Evolutionary conservation across 2,113 vertebrate genomes (phyloP), one percentile per base, ranked within the genome.

Genomic region (Cathartes aura): DNA sequence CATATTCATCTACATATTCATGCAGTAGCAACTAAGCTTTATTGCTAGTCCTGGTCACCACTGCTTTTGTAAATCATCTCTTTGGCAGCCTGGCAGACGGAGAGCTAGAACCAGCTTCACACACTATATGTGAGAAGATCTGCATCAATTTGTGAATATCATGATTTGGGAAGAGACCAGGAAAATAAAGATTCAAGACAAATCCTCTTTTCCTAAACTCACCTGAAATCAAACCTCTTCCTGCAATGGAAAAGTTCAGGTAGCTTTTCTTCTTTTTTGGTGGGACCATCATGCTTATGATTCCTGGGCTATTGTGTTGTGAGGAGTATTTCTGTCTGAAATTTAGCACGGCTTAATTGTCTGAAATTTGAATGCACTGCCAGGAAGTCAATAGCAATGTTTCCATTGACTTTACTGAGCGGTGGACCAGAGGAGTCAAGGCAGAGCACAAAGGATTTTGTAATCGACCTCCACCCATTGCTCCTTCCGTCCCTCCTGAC

Each of bases 1-100:
- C 38, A 55, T 63, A 50, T 88, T 97, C 67, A 83, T 94, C 74
- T 94, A 66, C 96, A 93, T 92, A 92, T 91, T 97, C 50, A 47
- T 90, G 67, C 47, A 71, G 52, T 55, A 83, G 21, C 62, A 91
- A 32, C 78, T 80, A 72, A 56, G 79, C 50, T 86, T 90, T 96
- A 74, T n/a, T 94, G 63, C 74, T 95, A n/a, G 93, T 62, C 50
- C 82, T 88, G 91, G 84, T 95, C 91, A 86, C 68, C 82, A 32
- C 82, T 74, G 84, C 50, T 73, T 90, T 62, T 80, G 53, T 80
- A 88, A 94, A 94, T 81, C 34, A n/a, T 66, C 18, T 78, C 53
- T 78, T 74, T 90, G 71, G 50, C 27, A 73, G 75, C 19, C 79
- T 73, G 75, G 85, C 75, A 92, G 74, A 32, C 74, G 40, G 53